Percentiles rank a stretch among this genome's conserved stretches.
These are phyloP conservation scores for Heteropelma amictum DNA, from an alignment of 2,888 invertebrate species.

Conservation along the genomic window DNA sequence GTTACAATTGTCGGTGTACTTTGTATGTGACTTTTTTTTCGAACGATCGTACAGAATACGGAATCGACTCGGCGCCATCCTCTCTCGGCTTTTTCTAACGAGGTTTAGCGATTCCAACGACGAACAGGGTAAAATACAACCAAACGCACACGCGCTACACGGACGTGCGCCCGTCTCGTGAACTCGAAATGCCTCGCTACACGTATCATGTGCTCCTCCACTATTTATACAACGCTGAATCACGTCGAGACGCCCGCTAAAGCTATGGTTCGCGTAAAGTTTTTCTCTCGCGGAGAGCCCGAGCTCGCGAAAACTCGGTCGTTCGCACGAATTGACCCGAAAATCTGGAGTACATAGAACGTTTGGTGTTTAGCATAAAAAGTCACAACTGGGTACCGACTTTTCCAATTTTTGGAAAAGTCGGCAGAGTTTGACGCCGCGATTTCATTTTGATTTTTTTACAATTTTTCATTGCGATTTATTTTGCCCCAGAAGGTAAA, in stretches of 20 bases:
- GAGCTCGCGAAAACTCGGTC: slow-evolving; percentile 6
- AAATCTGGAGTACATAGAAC: not conserved
- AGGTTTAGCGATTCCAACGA: too few relatives aligned
- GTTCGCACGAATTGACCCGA: not conserved
- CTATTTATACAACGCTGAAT: slow-evolving; percentile 68
- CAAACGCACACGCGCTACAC: not conserved
- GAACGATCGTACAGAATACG: too few relatives aligned
- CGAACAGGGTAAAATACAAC: slow-evolving; percentile 4
- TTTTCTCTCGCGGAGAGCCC: slow-evolving; percentile 34
- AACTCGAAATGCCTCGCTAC: slow-evolving; percentile 39
- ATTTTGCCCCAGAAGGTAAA: too few relatives aligned
- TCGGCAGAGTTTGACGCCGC: too few relatives aligned
- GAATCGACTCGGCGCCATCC: too few relatives aligned
- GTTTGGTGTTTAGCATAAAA: not conserved
- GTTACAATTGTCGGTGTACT: too few relatives aligned
- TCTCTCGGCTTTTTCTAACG: too few relatives aligned
- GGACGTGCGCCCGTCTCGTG: slow-evolving; percentile 20
- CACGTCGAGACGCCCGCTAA: slow-evolving; percentile 55
- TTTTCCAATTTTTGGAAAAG: too few relatives aligned
- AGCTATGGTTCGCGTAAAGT: slow-evolving; percentile 27
- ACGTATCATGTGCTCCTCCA: slow-evolving; percentile 54
- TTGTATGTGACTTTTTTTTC: too few relatives aligned
- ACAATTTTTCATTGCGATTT: too few relatives aligned
- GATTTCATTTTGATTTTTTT: too few relatives aligned
- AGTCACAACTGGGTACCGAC: too few relatives aligned